Base-by-base conservation (phyloP, 2,888 invertebrate genomes). In the Andrena marginata region DNA sequence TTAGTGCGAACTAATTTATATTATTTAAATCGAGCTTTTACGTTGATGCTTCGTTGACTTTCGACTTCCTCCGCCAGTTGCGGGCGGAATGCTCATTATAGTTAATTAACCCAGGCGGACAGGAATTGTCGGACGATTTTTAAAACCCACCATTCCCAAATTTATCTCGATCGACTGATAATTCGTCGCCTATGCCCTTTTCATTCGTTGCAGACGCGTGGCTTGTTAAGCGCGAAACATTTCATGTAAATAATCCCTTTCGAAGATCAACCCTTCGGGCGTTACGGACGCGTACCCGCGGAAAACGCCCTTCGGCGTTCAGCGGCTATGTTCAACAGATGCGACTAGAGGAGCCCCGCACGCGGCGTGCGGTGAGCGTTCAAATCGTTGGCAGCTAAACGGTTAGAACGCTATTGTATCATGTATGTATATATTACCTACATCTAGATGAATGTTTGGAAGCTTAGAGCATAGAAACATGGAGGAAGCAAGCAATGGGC, bases 1-100 rank as follows among this genome's bases (percentile, higher is more conserved):
- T 76, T 59, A 63, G 16, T 68, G 35, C 48, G 7, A 33, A 13
- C 48, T 76, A 70, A 59, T 60, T 80, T 62, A 54, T n/a, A 42
- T 42, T 70, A 60, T 6, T 64, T 31, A 77, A 59, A 2, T 31
- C 8, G n/a, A 20, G 33, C 20, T 16, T 60, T 78, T 26, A 59
- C 6, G 0, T 77, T 72, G 13, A 16, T n/a, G 10, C 48, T 67
- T 16, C 1, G 1, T 68, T 68, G 16, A 63, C 29, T 26, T 42
- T 23, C 10, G 2, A 26, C 6, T 48, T 26, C 5, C 20, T 62
- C 49, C 23, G 13, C 1, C 3, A 2, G 68, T 59, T 10, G 23
- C 20, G 13, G n/a, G 13, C 8, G 23, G 20, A 56, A 6, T n/a
- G 29, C 26, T n/a, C 26, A 7, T 51, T 23, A 35, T 42, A n/a